Evolutionary conservation across 2,888 invertebrate species (phyloP).

Genomic region (Tenodera sinensis): DNA sequence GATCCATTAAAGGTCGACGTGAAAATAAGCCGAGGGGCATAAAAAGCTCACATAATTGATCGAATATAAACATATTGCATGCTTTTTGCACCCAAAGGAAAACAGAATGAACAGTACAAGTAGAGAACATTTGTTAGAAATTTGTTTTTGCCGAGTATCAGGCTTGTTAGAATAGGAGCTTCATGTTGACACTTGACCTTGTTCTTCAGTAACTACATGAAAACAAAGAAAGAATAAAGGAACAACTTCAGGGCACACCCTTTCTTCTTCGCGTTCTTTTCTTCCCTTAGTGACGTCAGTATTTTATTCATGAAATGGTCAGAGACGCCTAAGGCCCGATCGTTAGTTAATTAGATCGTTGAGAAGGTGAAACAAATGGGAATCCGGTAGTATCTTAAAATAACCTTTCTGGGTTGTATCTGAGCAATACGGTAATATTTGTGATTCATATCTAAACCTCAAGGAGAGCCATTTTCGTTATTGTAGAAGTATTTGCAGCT

Average conservation of each 20-base stretch:
- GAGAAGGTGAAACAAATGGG: neutral
- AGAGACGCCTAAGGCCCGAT: neutral
- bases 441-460: neutral
- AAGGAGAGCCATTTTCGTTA: no score
- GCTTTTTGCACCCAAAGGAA: no score
- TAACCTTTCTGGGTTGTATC: neutral
- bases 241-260: neutral
- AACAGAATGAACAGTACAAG: no score
- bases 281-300: neutral
- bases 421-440: neutral
- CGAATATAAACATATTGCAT: no score
- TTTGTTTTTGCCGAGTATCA: no score
- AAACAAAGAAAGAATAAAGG: neutral
- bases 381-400: neutral
- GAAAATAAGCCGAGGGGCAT: no score
- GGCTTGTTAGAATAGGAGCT: neutral
- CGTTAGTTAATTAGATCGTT: neutral
- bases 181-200: neutral
- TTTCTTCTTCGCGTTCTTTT: neutral
- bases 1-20: no score
- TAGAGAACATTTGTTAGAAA: no score
- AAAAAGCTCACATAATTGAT: no score
- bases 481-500: no score
- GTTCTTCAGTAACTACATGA: neutral
- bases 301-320: neutral